Evolutionary conservation across 2,888 invertebrate genomes (phyloP), one percentile per base, ranked within the genome.

Genomic region (Trachelus tabidus): DNA sequence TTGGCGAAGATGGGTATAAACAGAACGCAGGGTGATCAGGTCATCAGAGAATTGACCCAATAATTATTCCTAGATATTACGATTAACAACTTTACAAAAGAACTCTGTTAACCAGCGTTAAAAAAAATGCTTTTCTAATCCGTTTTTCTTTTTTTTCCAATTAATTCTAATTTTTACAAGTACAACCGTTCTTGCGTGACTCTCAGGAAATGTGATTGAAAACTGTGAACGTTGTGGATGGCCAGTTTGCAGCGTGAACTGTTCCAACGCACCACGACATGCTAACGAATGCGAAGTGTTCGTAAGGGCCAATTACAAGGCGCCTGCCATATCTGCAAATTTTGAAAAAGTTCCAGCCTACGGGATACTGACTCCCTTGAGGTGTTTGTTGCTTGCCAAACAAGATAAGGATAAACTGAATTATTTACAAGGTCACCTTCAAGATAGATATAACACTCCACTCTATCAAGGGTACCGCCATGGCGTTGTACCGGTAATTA

Each of bases 211-310:
- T 69, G 83, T 75, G 33, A 83, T 85, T 11, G 85, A 79, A 9
- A 88, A 92, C 0, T 96, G 96, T 86, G 90, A 92, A 33, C 93
- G 93, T 81, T 97, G 97, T 83, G 97, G 97, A 1, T 97, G 97
- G 96, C 97, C 97, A 0, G 92, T 97, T 87, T 97, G 97, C 88
- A 94, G 94, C 0, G 92, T 90, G 0, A 89, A 92, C 40, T 96
- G 96, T 87, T 94, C 94, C 86, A 91, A 91, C 68, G 92, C 93
- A 23, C 89, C 92, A 0, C 85, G 92, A 3, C 95, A 95, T 84
- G 89, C 92, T 81, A 92, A 92, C 0, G 95, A 96, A 89, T 96
- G 96, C 82, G 92, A 92, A 82, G 85, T 94, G 9, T 94, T 95
- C 93, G 89, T 92, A 1, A 92, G 92, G 11, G 93, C 93, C 74